These are phyloP conservation scores for Dendroctonus valens DNA, from an alignment of 1,140 invertebrate species.

Conservation along the genomic window DNA sequence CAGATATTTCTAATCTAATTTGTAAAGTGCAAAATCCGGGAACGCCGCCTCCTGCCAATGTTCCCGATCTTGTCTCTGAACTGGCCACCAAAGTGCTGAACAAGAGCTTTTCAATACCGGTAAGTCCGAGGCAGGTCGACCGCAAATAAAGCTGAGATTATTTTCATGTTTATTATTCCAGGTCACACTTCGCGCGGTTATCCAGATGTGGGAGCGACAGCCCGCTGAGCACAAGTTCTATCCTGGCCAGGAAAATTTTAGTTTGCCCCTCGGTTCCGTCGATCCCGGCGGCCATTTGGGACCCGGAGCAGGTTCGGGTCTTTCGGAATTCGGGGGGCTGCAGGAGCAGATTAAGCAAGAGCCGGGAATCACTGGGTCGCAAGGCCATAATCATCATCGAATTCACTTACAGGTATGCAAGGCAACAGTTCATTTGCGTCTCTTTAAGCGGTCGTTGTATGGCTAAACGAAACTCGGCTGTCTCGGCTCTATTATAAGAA, in stretches of 20 bases:
- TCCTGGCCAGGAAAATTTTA: conserved; percentile 51
- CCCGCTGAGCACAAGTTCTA: conserved; percentile 45
- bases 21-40: conserved; percentile 58
- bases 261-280: conserved; percentile 50
- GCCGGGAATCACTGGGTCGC: conserved; percentile 50
- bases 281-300: conserved; percentile 51
- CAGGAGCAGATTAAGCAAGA: conserved; percentile 58
- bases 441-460: no score
- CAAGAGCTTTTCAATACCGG: conserved; percentile 85
- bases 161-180: conserved; percentile 11
- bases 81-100: conserved; percentile 83
- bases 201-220: conserved; percentile 57
- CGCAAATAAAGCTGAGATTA: neutral
- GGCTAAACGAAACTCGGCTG: no score
- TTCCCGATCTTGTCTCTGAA: conserved; percentile 66
- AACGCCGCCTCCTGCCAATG: conserved; percentile 53
- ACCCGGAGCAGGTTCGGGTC: conserved; percentile 50
- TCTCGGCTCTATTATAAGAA: no score
- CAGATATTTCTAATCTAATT: conserved; percentile 71
- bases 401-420: conserved; percentile 20
- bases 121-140: conserved; percentile 11
- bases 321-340: conserved; percentile 55
- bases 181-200: conserved; percentile 67
- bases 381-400: conserved; percentile 23
- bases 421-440: no score